Evolutionary conservation across 2,888 invertebrate genomes (phyloP).

Genomic region (Scrobipalpa atriplicella): DNA sequence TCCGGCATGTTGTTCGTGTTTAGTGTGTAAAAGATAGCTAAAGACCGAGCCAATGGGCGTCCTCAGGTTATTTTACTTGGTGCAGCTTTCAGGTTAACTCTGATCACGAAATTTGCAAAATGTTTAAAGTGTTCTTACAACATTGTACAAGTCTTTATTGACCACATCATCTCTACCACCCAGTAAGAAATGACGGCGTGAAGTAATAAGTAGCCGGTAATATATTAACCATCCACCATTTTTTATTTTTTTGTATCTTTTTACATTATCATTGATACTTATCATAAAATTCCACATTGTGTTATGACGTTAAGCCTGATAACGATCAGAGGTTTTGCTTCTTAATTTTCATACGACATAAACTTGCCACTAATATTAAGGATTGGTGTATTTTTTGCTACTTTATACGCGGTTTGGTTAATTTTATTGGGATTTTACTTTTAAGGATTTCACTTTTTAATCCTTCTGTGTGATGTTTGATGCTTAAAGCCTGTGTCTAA

Average conservation of each 20-base stretch:
- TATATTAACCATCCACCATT: background rate
- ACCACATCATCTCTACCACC: slow-evolving; percentile 12
- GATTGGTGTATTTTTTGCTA: slow-evolving; percentile 23
- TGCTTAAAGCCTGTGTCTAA: background rate
- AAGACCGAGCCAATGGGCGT: too few species aligned
- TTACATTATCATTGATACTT: slow-evolving; percentile 26
- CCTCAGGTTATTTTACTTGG: too few species aligned
- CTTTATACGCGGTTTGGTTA: slow-evolving; percentile 18
- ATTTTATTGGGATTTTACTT: slow-evolving; percentile 16
- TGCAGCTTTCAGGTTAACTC: too few species aligned
- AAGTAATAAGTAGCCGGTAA: slow-evolving; percentile 17
- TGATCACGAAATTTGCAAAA: too few species aligned
- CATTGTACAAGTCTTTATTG: background rate
- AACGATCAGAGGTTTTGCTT: slow-evolving; percentile 24
- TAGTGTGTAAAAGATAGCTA: too few species aligned
- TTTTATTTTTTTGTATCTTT: slow-evolving; percentile 9
- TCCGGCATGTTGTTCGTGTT: too few species aligned
- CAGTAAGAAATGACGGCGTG: slow-evolving; percentile 11
- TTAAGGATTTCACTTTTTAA: background rate
- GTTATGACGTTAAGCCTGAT: slow-evolving; percentile 24
- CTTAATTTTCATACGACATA: slow-evolving; percentile 27
- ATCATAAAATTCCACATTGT: slow-evolving; percentile 19
- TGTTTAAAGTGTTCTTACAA: background rate
- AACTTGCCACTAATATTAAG: slow-evolving; percentile 27
- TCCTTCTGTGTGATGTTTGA: background rate